A percentile compares a stretch with the other conserved stretches of the same genome.
Conservation (phyloP, 2,113 vertebrate genomes). For the Fregata magnificens region DNA sequence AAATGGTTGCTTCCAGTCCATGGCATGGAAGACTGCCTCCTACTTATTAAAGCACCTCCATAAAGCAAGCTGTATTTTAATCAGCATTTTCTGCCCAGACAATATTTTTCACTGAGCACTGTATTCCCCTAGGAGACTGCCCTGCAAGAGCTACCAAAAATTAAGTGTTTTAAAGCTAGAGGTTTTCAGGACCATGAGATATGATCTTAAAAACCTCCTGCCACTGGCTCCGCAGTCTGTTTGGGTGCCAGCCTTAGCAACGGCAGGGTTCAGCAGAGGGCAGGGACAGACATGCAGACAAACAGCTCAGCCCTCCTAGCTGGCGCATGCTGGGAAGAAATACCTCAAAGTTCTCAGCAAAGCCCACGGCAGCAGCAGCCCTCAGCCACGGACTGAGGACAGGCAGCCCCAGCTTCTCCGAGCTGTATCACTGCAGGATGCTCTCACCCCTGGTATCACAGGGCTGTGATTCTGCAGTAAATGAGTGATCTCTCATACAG, state of each 20-base stretch:
- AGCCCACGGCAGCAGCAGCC: not conserved
- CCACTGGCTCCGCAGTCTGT: not conserved
- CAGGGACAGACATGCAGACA: not conserved
- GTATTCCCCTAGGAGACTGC: not conserved
- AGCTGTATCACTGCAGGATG: not conserved
- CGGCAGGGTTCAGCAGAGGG: not conserved
- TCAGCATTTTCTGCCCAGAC: not conserved
- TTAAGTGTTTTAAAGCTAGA: not conserved
- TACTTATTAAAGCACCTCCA: not conserved
- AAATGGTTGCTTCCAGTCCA: not conserved
- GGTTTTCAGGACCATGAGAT: not conserved
- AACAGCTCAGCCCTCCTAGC: not conserved
- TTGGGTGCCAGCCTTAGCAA: slow-evolving; percentile 2
- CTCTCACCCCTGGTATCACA: not conserved
- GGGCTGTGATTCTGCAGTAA: not conserved
- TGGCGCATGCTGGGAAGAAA: not conserved
- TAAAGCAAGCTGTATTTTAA: not conserved
- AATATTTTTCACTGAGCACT: not conserved
- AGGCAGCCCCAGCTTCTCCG: not conserved
- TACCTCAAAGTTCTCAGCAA: not conserved
- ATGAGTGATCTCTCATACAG: not conserved
- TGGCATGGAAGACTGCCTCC: not conserved
- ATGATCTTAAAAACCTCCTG: not conserved
- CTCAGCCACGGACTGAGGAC: not conserved
- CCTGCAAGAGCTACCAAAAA: not conserved